These are phyloP conservation scores for Encarsia formosa DNA, from an alignment of 2,888 invertebrate genomes.

Conservation along the genomic window DNA sequence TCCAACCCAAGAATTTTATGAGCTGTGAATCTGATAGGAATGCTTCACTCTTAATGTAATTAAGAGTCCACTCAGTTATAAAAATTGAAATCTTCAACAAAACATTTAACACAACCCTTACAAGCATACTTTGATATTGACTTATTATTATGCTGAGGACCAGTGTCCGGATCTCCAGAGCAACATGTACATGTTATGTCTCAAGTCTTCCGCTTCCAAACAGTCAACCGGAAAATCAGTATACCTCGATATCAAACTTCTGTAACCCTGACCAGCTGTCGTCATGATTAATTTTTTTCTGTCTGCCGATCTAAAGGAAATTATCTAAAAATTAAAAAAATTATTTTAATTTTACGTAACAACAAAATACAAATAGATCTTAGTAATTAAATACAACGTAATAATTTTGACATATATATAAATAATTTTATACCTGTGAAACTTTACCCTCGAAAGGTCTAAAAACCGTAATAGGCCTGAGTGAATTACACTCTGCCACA, in stretches of 20 bases:
- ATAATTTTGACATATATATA: neutral
- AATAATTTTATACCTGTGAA: slow-evolving; percentile 39
- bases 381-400: neutral
- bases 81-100: too few species aligned
- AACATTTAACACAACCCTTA: too few species aligned
- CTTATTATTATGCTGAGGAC: slow-evolving; percentile 54
- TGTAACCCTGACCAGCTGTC: slow-evolving; percentile 80
- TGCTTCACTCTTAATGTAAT: too few species aligned
- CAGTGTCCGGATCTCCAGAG: slow-evolving; percentile 72
- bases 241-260: slow-evolving; percentile 67
- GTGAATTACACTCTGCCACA: slow-evolving; percentile 74
- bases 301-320: slow-evolving; percentile 47
- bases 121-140: too few species aligned
- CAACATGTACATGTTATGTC: slow-evolving; percentile 61
- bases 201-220: slow-evolving; percentile 46
- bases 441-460: slow-evolving; percentile 85
- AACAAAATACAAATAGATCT: neutral
- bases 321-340: slow-evolving; percentile 30
- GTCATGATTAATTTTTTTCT: slow-evolving; percentile 60
- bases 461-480: slow-evolving; percentile 88
- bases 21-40: too few species aligned
- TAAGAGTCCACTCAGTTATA: too few species aligned
- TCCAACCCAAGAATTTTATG: too few species aligned
- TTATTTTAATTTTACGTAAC: neutral
- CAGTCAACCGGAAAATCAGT: slow-evolving; percentile 55